Conservation (phyloP, 2,888 invertebrate genomes). For the Blastobasis adustella region DNA sequence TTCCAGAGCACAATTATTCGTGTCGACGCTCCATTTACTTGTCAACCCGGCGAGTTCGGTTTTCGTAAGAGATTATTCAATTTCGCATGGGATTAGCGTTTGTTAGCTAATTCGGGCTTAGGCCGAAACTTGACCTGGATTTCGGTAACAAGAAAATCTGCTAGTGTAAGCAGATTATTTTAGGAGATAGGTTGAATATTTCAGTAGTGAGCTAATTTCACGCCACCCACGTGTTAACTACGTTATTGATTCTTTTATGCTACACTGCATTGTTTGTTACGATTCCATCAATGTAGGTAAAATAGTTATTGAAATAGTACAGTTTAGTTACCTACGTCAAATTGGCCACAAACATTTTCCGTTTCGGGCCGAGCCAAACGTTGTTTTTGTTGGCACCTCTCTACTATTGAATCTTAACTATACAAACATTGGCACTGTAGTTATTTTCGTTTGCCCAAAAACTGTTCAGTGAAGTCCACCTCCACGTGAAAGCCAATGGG, state of each 20-base stretch:
- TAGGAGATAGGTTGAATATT: neutral
- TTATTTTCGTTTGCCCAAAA: slow-evolving; percentile 5
- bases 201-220: neutral
- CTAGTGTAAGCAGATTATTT: neutral
- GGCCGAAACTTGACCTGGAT: slow-evolving; percentile 2
- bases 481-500: no score
- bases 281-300: no score
- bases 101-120: slow-evolving; percentile 31
- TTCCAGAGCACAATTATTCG: slow-evolving; percentile 41
- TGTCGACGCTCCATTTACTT: slow-evolving; percentile 40
- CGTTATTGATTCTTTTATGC: no score
- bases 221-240: neutral
- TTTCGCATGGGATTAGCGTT: slow-evolving; percentile 37
- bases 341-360: no score
- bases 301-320: no score
- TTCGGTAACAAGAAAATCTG: neutral
- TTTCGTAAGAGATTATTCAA: slow-evolving; percentile 48
- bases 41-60: slow-evolving; percentile 30
- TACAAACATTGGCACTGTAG: neutral
- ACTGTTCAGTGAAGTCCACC: neutral
- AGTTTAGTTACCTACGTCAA: no score
- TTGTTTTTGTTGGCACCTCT: slow-evolving; percentile 4
- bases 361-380: no score
- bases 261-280: no score
- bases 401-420: neutral